phyloP scores from a whole-genome alignment of 2,797 vertebrate genomes.

The Clarias platycephalus region DNA sequence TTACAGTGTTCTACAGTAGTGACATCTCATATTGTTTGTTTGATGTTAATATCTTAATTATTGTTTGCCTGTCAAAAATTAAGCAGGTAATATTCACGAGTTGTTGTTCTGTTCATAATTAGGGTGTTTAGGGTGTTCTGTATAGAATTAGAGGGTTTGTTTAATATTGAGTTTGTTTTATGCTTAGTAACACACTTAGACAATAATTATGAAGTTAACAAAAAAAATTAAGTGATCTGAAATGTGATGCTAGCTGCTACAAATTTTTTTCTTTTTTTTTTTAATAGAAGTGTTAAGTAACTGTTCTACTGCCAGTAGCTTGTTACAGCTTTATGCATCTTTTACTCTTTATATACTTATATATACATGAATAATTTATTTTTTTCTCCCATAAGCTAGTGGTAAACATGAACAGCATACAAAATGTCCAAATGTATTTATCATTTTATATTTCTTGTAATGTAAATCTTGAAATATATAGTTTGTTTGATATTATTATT shows the following conservation, averaged over 20 bases:
- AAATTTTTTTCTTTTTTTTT: neutral
- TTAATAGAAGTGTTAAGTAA: neutral
- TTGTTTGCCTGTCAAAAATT: neutral
- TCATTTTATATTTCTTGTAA: neutral
- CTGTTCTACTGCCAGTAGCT: neutral
- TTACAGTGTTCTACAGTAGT: neutral
- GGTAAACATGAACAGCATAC: neutral
- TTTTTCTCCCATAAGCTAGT: neutral
- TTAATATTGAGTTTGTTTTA: neutral
- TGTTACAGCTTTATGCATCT: neutral
- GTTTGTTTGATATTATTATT: too few species aligned
- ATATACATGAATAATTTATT: neutral
- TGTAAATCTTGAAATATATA: too few species aligned
- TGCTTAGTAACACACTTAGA: neutral
- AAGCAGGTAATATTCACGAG: neutral
- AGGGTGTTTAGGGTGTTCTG: neutral
- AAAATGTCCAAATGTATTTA: neutral
- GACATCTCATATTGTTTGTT: neutral
- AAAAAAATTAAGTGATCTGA: too few species aligned
- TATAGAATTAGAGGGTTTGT: neutral
- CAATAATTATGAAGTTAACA: neutral
- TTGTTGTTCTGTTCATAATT: neutral
- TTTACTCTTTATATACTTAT: neutral
- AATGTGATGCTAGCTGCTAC: neutral
- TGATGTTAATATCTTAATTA: neutral